Percentiles rank a stretch among this genome's conserved stretches.
These are phyloP conservation scores for Achatina immaculata DNA, from an alignment of 1,140 invertebrate genomes.

Conservation along the genomic window DNA sequence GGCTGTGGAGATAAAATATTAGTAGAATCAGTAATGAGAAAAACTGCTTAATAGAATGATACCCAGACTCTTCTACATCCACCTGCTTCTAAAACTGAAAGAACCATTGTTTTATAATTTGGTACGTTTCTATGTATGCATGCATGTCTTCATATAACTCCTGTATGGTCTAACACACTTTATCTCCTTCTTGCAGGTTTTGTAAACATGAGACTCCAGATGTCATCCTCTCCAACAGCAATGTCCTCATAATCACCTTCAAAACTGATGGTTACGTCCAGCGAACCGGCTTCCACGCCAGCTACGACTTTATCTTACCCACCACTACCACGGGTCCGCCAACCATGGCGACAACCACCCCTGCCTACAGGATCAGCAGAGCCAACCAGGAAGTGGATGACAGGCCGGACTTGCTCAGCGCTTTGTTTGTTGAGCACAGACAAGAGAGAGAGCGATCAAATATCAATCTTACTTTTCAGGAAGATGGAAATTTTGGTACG, in stretches of 20 bases:
- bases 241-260: conserved; percentile 49
- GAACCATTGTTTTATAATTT: too few relatives aligned
- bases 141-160: too few relatives aligned
- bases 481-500: not conserved
- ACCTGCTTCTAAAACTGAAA: too few relatives aligned
- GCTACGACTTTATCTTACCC: conserved; percentile 51
- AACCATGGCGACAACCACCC: conserved; percentile 18
- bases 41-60: too few relatives aligned
- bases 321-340: conserved; percentile 37
- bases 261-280: conserved; percentile 51
- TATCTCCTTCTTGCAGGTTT: conserved; percentile 36
- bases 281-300: conserved; percentile 56
- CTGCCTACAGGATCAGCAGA: not conserved
- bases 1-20: too few relatives aligned
- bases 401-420: not conserved
- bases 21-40: too few relatives aligned
- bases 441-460: not conserved
- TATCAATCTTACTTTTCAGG: not conserved
- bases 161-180: too few relatives aligned
- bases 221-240: conserved; percentile 45
- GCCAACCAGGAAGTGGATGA: not conserved
- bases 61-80: too few relatives aligned
- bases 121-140: too few relatives aligned
- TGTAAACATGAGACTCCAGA: conserved; percentile 45
- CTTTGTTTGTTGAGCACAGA: conserved; percentile 30